Evolutionary conservation across 64 coral and sea anemone species (phyloP).

Genomic region (Stichodactyla helianthus): DNA sequence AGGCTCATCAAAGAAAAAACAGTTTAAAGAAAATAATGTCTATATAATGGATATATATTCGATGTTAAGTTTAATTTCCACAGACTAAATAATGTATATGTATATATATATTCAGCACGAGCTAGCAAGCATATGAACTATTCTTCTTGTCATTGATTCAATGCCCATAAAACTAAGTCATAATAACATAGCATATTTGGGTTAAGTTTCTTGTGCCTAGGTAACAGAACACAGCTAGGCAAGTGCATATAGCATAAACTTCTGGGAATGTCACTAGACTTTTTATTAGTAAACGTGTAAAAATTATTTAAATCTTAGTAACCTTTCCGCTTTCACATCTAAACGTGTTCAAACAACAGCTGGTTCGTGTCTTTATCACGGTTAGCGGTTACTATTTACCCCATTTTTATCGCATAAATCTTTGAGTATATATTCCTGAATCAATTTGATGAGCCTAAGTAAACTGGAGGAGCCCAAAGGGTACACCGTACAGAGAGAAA

Average conservation of each 20-base stretch:
- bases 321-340: not conserved
- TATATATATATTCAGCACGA: too few relatives aligned
- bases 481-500: not conserved
- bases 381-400: not conserved
- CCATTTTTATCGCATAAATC: not conserved
- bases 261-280: not conserved
- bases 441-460: not conserved
- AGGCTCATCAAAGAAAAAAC: too few relatives aligned
- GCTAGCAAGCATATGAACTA: not conserved
- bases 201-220: not conserved
- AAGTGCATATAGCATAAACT: too few relatives aligned
- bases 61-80: too few relatives aligned
- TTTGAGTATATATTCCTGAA: not conserved
- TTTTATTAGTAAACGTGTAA: not conserved
- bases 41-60: too few relatives aligned
- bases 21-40: too few relatives aligned
- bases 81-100: too few relatives aligned
- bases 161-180: not conserved
- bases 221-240: not conserved
- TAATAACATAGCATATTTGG: not conserved
- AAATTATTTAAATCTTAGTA: not conserved
- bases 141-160: not conserved
- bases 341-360: constrained; percentile 6
- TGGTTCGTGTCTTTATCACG: not conserved
- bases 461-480: not conserved